Base-by-base conservation (phyloP, 2,113 vertebrate species). In the Ciconia boyciana region DNA sequence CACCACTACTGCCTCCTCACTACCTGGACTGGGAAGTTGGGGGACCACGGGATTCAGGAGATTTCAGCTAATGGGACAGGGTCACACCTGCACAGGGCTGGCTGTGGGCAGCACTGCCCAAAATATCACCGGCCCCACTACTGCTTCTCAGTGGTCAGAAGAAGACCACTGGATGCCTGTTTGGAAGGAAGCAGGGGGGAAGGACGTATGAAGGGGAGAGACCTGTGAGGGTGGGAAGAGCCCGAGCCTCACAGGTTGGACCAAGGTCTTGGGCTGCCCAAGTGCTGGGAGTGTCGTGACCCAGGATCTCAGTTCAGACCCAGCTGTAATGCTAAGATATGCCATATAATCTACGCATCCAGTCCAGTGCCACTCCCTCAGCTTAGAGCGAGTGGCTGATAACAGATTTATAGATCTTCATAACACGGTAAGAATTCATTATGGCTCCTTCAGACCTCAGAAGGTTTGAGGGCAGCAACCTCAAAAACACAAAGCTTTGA, bases 301-400 rank as follows among this genome's bases (percentile, higher is more conserved):
- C 39, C 44, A 71, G 80, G 48, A 55, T 31, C 48, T 71, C 55
- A 22, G 19, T 54, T 90, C 66, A 88, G 76, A 77, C 13, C 24
- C 48, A 91, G 39, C n/a, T 87, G 78, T 71, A 83, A 68, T 20
- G 46, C 83, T 68, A 61, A 52, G 15, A 60, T 71, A 29, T 15
- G 44, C 49, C 68, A 70, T 29, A 58, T 22, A 90, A 76, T 78
- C n/a, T 44, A 4, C n/a, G 84, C n/a, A 58, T 89, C 39, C 60
- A 83, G 39, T 24, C 54, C 78, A 65, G 78, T 74, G 89, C 84
- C 87, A 94, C 74, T 94, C 94, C 93, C 54, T 72, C 81, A 87
- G 24, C 34, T 57, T 34, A 65, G 83, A 57, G 34, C 19, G 76
- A 86, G 55, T 68, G 84, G 65, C 64, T 76, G 84, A 48, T 90